These are phyloP conservation scores for Trachelipus rathkii DNA, from an alignment of 1,140 invertebrate species.

Conservation along the genomic window DNA sequence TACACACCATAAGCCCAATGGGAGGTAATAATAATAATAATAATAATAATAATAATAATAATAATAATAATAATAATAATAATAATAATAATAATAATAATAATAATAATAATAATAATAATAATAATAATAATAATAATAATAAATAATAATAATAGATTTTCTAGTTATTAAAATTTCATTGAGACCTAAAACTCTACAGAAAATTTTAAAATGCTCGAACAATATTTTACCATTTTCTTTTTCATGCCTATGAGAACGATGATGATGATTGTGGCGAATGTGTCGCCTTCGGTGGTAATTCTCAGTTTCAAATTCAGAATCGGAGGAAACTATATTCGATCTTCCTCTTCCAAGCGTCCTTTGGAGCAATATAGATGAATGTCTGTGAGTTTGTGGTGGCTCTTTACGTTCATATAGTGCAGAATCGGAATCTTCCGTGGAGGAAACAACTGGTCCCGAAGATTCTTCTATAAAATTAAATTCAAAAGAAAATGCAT, in stretches of 20 bases:
- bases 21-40: no score
- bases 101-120: no score
- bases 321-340: constrained; percentile 40
- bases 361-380: constrained; percentile 32
- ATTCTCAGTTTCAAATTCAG: constrained; percentile 40
- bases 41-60: no score
- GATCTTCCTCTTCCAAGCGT: constrained; percentile 34
- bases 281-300: constrained; percentile 29
- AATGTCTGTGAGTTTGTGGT: constrained; percentile 35
- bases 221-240: constrained; percentile 41
- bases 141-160: background rate
- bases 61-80: no score
- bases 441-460: constrained; percentile 35
- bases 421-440: constrained; percentile 38
- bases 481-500: no score
- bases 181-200: constrained; percentile 55
- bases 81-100: no score
- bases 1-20: no score
- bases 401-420: constrained; percentile 21
- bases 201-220: constrained; percentile 49
- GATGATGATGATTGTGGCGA: constrained; percentile 35
- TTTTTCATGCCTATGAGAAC: constrained; percentile 44
- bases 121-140: no score
- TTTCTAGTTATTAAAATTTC: constrained; percentile 47
- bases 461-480: constrained; percentile 31